Evolutionary conservation across 2,888 invertebrate genomes (phyloP).

Genomic region (Anoplius nigerrimus): DNA sequence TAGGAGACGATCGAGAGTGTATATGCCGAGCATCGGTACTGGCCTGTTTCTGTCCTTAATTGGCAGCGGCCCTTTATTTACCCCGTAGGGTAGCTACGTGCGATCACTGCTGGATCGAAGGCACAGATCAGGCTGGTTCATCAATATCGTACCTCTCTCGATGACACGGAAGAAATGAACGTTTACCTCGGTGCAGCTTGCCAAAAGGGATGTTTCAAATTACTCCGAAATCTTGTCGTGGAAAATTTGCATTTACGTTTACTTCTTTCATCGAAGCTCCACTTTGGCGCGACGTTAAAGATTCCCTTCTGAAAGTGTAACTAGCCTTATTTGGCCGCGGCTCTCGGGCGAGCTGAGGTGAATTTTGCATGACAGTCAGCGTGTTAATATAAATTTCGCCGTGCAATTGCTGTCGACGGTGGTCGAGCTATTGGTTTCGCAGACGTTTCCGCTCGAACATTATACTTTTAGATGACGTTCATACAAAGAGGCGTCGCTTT

Average conservation of each 20-base stretch:
- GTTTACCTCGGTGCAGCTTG: no score
- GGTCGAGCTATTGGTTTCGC: neutral
- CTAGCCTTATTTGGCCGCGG: no score
- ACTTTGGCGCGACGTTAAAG: no score
- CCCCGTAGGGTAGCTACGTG: slow-evolving; percentile 3
- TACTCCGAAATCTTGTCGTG: no score
- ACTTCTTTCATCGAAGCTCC: no score
- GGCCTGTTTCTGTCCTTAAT: slow-evolving; percentile 9
- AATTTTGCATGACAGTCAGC: neutral
- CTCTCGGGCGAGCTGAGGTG: neutral
- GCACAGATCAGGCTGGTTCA: slow-evolving; percentile 11
- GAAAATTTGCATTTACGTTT: no score
- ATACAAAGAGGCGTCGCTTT: neutral
- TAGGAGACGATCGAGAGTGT: neutral
- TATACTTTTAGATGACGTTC: slow-evolving; percentile 11
- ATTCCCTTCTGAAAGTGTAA: no score
- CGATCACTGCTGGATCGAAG: slow-evolving; percentile 20
- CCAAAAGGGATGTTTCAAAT: no score
- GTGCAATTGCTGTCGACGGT: neutral
- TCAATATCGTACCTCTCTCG: slow-evolving; percentile 17
- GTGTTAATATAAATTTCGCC: neutral
- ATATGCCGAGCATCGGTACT: neutral
- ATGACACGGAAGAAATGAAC: slow-evolving; percentile 22
- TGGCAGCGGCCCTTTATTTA: slow-evolving; percentile 21
- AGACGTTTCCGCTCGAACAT: neutral